Base-by-base conservation (phyloP, 2,888 invertebrate species). In the Blastobasis adustella region DNA sequence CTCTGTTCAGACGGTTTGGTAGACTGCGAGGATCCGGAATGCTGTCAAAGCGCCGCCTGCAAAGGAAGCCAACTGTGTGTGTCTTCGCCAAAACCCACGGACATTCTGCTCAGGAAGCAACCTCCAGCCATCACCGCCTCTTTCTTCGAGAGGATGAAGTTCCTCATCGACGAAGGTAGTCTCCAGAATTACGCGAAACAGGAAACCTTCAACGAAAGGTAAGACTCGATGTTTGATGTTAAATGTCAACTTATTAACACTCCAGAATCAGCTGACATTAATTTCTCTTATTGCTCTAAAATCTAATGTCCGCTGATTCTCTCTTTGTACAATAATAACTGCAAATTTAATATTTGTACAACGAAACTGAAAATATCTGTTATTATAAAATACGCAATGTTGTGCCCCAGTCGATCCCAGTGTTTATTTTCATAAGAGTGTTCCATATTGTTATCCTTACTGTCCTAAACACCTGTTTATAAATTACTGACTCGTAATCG, bases 11-110 rank as follows among this genome's bases (percentile, higher is more conserved):
- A 99, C 90, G 98, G 98, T 51, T 91, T 99, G 54, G 92, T 95
- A 52, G 99, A 99, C 85, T 99, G 99, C 77, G 96, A 98, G 79
- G 99, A 99, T 89, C 98, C 98, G 0, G 99, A 99, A 84, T 99
- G 99, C 79, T 99, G 99, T 79, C 90, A 92, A 55, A 94, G 93
- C 75, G 90, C 93, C 51, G 91, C 92, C 10, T 98, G 97, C 72
- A 93, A 94, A 63, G 94, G 92, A 60, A 96, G 95, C 68, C 95
- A 96, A 70, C 92, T 97, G 53, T 99, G 99, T 85, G 95, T 97
- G 6, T 95, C 97, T 0, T 95, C 98, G 0, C 97, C 98, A 2
- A 97, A 98, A 71, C 99, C 99, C 6, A 96, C 97, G 56, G 98
- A 99, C 79, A 97, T 99, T 59, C 90, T 99, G 10, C 90, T 98